These are phyloP conservation scores for Bilobella aurantiaca DNA, from an alignment of 1,140 invertebrate species.

Conservation along the genomic window DNA sequence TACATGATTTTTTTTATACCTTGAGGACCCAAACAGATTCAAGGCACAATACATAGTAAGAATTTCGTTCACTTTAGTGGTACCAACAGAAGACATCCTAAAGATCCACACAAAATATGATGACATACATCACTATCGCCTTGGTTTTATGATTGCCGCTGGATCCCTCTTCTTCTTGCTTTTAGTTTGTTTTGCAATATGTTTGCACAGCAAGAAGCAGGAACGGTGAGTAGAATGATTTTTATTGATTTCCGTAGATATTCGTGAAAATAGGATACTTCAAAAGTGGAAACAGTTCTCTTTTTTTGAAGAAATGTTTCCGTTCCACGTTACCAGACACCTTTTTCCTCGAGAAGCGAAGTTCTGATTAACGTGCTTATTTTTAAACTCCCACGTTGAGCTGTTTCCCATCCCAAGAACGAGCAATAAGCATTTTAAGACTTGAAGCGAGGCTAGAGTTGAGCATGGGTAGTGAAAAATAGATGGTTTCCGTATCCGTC, in stretches of 20 bases:
- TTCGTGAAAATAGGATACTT: too few relatives aligned
- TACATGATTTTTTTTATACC: background rate
- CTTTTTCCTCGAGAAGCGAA: background rate
- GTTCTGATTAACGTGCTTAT: slow-evolving; percentile 3
- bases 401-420: background rate
- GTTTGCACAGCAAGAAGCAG: background rate
- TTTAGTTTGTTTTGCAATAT: background rate
- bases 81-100: background rate
- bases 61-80: background rate
- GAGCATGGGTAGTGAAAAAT: background rate
- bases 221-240: slow-evolving; percentile 3
- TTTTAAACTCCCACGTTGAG: slow-evolving; percentile 4
- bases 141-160: background rate
- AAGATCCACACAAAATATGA: background rate
- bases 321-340: too few relatives aligned
- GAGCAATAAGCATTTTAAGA: too few relatives aligned
- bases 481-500: background rate
- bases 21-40: background rate
- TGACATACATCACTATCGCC: background rate
- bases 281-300: background rate
- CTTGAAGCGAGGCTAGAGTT: background rate
- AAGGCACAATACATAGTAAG: background rate
- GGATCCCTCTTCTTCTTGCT: background rate
- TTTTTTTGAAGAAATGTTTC: background rate
- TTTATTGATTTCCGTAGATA: too few relatives aligned